These are phyloP conservation scores for Galbula dea DNA, from an alignment of 2,113 vertebrate species.

Conservation along the genomic window DNA sequence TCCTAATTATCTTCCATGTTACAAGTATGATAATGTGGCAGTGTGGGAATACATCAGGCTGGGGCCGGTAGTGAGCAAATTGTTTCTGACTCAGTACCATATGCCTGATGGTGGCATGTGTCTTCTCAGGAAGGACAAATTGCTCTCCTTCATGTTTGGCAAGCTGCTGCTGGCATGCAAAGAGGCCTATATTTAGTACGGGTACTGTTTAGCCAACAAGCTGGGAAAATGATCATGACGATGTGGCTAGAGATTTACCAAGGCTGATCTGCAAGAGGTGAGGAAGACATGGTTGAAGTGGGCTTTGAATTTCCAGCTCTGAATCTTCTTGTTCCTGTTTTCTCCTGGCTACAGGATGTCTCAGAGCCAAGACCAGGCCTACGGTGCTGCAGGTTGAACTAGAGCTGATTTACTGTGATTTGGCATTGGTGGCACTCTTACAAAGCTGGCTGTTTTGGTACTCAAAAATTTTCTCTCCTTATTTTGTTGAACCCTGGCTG, in stretches of 20 bases:
- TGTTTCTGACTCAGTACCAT: slow-evolving; percentile 3
- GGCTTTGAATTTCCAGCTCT: slow-evolving; percentile 8
- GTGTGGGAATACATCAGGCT: background rate
- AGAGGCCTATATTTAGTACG: slow-evolving; percentile 44
- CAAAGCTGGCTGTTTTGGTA: background rate
- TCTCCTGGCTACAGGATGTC: background rate
- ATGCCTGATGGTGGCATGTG: slow-evolving; percentile 42
- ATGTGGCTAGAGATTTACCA: background rate
- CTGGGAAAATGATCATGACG: slow-evolving; percentile 33
- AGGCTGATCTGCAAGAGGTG: background rate
- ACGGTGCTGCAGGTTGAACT: background rate
- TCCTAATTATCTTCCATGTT: background rate
- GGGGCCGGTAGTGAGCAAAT: background rate
- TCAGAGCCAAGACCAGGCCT: background rate
- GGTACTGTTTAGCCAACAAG: slow-evolving; percentile 56
- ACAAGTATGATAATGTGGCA: background rate
- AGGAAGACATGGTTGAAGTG: background rate
- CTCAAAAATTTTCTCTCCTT: background rate
- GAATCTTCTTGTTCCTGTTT: background rate
- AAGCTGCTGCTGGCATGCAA: slow-evolving; percentile 21
- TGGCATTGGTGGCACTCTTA: background rate
- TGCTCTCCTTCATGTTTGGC: slow-evolving; percentile 50
- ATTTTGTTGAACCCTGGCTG: background rate
- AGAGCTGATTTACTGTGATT: background rate
- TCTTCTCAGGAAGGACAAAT: slow-evolving; percentile 61